These are phyloP conservation scores for Xerus inauris DNA, from an alignment of 2,113 vertebrate species.

Conservation along the genomic window DNA sequence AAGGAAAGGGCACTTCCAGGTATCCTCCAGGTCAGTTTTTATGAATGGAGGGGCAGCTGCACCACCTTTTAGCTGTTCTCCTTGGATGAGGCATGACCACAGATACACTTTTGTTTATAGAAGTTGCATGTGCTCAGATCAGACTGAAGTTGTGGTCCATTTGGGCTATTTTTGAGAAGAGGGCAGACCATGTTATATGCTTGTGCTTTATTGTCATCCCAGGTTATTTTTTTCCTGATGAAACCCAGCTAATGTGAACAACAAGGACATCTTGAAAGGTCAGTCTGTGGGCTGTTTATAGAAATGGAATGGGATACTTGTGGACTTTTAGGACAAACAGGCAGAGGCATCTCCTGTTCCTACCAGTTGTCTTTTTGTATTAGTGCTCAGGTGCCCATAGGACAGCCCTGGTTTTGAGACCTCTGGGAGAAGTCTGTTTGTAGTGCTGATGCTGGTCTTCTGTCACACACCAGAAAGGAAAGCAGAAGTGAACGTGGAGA, in stretches of 20 bases:
- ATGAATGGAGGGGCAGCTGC: background rate
- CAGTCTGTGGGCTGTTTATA: background rate
- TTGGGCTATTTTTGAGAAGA: background rate
- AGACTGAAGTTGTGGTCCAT: background rate
- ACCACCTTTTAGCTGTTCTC: background rate
- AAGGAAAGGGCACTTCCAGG: background rate
- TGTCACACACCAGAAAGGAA: background rate
- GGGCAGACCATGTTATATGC: background rate
- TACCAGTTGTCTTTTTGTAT: background rate
- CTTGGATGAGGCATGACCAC: background rate
- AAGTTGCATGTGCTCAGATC: background rate
- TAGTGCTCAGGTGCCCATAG: background rate
- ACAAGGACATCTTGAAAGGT: background rate
- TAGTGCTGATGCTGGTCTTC: background rate
- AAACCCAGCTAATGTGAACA: background rate
- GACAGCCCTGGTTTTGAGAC: background rate
- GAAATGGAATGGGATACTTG: background rate
- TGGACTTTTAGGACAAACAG: background rate
- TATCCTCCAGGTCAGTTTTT: background rate
- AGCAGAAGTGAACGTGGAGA: background rate
- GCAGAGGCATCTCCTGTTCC: background rate
- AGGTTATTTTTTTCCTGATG: constrained; percentile 9
- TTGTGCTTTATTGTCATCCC: background rate
- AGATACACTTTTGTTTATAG: background rate
- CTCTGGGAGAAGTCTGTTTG: background rate